Conservation (phyloP, 2,113 vertebrate genomes). For the Papio anubis region DNA sequence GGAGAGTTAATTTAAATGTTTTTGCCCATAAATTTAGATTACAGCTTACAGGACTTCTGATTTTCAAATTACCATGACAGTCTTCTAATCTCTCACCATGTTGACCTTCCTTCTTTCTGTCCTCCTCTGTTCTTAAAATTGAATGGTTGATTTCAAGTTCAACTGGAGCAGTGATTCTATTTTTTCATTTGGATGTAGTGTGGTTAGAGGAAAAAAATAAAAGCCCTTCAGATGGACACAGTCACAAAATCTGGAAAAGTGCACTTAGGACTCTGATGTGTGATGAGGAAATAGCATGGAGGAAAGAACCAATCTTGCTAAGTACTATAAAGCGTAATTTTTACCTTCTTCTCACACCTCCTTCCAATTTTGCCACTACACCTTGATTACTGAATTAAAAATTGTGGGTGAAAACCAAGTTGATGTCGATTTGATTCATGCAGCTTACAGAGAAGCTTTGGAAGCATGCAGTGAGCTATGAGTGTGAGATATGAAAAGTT, state of each 20-base stretch:
- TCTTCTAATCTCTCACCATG: neutral
- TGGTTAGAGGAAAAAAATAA: constrained; percentile 45
- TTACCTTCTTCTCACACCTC: neutral
- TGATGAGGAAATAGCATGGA: neutral
- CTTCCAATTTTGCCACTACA: neutral
- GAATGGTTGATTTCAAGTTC: constrained; percentile 30
- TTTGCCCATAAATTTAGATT: neutral
- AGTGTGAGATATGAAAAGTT: neutral
- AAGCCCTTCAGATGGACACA: constrained; percentile 18
- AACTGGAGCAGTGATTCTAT: constrained; percentile 37
- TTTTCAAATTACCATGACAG: neutral
- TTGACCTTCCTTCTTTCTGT: neutral
- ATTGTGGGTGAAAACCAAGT: neutral
- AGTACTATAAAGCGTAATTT: neutral
- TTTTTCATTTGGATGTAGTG: constrained; percentile 34
- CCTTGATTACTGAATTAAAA: neutral
- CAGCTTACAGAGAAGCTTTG: neutral
- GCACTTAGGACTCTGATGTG: constrained; percentile 30
- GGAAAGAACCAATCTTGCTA: neutral
- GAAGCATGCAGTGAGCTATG: neutral
- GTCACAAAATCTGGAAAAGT: constrained; percentile 24
- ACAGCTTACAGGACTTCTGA: neutral
- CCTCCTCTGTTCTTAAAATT: constrained; percentile 52
- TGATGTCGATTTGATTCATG: neutral
- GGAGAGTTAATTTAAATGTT: neutral